Evolutionary conservation across 2,888 invertebrate genomes (phyloP).

Genomic region (Acanthosepion esculentum): DNA sequence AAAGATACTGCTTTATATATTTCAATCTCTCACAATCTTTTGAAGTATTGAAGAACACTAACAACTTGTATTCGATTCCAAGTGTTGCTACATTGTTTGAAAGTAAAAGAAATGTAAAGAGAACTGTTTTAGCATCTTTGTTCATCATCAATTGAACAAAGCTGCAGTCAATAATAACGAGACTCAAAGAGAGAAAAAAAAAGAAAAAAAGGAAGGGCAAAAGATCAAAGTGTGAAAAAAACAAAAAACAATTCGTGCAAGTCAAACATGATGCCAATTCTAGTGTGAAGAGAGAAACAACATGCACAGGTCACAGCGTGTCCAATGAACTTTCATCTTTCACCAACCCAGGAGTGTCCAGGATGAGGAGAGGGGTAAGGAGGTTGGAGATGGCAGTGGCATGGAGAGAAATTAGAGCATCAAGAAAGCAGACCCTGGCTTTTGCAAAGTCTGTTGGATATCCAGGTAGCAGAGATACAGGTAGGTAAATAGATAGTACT

Average conservation of each 20-base stretch:
- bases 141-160: neutral
- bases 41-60: neutral
- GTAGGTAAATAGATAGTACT: neutral
- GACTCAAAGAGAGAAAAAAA: neutral
- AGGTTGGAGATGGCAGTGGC: neutral
- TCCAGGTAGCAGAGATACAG: neutral
- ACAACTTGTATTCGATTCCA: neutral
- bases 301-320: conserved; percentile 8
- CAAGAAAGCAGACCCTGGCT: neutral
- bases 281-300: neutral
- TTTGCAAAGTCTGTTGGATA: neutral
- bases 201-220: neutral
- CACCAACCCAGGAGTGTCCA: conserved; percentile 23
- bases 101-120: neutral
- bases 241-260: neutral
- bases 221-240: too few relatives aligned
- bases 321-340: conserved; percentile 9
- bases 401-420: neutral
- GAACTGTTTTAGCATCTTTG: neutral
- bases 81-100: neutral
- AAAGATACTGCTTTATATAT: neutral
- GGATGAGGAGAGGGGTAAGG: neutral
- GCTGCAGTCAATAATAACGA: neutral
- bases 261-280: conserved; percentile 14
- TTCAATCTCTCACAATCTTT: neutral